Evolutionary conservation across 2,888 invertebrate species (phyloP).

Genomic region (Dermolepida albohirtum): DNA sequence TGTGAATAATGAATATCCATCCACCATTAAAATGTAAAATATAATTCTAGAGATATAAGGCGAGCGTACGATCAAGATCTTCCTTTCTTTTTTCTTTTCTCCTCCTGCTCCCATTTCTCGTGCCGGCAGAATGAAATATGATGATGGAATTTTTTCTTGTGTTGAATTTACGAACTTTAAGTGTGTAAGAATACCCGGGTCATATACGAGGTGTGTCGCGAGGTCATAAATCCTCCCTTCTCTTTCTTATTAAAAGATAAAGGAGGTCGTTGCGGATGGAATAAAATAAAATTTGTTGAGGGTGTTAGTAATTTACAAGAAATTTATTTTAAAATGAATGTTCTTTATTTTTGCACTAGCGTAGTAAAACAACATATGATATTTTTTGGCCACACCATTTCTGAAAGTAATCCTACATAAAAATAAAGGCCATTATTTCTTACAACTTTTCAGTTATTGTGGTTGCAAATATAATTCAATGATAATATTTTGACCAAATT

Average conservation of each 20-base stretch:
- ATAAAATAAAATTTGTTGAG: conserved; percentile 30
- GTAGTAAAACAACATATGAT: no score
- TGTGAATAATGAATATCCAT: conserved; percentile 40
- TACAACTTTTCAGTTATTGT: no score
- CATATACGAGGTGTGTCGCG: conserved; percentile 17
- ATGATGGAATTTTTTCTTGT: conserved; percentile 33
- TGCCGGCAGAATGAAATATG: conserved; percentile 27
- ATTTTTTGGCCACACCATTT: no score
- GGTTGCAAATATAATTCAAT: no score
- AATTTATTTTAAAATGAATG: conserved; percentile 11
- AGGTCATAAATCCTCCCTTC: conserved; percentile 12
- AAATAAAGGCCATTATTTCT: no score
- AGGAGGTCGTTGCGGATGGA: conserved; percentile 21
- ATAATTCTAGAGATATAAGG: conserved; percentile 36
- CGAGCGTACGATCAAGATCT: conserved; percentile 15
- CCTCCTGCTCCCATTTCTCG: conserved; percentile 5
- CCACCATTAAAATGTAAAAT: conserved; percentile 43
- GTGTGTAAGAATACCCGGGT: conserved; percentile 17
- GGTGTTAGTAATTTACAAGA: conserved; percentile 14
- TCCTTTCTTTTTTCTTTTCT: conserved; percentile 13
- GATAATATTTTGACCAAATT: no score
- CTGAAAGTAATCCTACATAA: no score
- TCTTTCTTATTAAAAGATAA: conserved; percentile 31
- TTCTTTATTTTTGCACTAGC: background rate
- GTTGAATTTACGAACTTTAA: conserved; percentile 33